Conservation (phyloP, 92 coral and sea anemone genomes). For the Anthopleura xanthogrammica region DNA sequence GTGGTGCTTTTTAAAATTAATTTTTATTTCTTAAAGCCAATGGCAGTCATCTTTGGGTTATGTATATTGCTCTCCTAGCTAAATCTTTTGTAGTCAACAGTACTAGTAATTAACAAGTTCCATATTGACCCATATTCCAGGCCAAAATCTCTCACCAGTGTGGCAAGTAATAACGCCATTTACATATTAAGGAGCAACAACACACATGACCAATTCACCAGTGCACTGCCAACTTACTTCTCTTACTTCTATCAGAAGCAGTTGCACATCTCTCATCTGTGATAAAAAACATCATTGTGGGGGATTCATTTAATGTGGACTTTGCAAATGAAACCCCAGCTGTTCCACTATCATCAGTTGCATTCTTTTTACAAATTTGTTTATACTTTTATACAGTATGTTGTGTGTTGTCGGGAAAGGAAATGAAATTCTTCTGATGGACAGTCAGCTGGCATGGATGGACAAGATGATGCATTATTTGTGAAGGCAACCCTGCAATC, state of each 20-base stretch:
- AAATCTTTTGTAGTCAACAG: background rate
- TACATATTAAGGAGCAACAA: background rate
- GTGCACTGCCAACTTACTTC: background rate
- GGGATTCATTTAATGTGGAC: no score
- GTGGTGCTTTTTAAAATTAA: constrained; percentile 4
- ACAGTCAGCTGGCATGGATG: background rate
- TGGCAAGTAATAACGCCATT: background rate
- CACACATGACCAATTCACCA: constrained; percentile 13
- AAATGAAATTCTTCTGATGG: background rate
- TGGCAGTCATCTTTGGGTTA: constrained; percentile 27
- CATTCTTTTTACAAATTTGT: background rate
- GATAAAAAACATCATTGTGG: no score
- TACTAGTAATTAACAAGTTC: background rate
- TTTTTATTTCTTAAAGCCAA: background rate
- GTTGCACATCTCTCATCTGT: no score
- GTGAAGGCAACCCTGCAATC: no score
- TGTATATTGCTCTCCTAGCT: constrained; percentile 13
- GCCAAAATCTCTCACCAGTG: background rate
- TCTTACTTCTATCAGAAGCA: no score
- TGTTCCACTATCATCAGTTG: no score
- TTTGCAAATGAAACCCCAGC: no score
- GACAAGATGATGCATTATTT: no score
- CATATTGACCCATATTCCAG: background rate
- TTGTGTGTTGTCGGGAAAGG: background rate
- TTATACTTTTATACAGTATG: no score